Conservation (phyloP, 2,888 invertebrate genomes). For the Blastobasis adustella region DNA sequence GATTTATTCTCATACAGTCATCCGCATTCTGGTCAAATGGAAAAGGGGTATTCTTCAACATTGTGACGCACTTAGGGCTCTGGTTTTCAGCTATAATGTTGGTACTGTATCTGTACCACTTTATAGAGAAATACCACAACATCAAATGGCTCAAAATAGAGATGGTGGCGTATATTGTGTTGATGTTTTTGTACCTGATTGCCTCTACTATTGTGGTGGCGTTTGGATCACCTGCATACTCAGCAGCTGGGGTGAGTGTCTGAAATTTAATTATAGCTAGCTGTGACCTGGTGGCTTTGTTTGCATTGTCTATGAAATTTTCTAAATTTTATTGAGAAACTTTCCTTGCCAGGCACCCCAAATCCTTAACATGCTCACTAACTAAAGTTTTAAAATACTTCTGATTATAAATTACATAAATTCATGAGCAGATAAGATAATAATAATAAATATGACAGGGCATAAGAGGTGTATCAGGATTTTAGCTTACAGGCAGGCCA, state of each 20-base stretch:
- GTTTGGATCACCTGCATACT: constrained; percentile 76
- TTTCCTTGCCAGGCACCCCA: no score
- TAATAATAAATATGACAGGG: no score
- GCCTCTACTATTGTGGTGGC: constrained; percentile 84
- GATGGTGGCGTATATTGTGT: constrained; percentile 80
- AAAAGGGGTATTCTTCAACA: constrained; percentile 84
- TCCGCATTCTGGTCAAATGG: constrained; percentile 75
- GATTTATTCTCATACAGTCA: constrained; percentile 86
- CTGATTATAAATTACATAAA: no score
- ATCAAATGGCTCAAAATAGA: constrained; percentile 91
- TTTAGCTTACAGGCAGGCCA: no score
- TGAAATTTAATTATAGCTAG: not conserved
- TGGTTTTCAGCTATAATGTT: constrained; percentile 84
- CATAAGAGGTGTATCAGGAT: no score
- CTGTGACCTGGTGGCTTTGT: no score
- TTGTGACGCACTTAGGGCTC: constrained; percentile 85
- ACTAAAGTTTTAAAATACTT: no score
- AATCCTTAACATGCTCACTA: no score
- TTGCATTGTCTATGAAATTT: no score
- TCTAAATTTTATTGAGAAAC: no score
- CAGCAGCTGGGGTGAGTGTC: constrained; percentile 83
- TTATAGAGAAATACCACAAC: constrained; percentile 86
- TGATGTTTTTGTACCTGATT: constrained; percentile 83
- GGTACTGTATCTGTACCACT: constrained; percentile 85
- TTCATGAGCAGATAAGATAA: no score